phyloP scores from a whole-genome alignment of 2,113 vertebrate genomes.

The Micronycteris hirsuta region DNA sequence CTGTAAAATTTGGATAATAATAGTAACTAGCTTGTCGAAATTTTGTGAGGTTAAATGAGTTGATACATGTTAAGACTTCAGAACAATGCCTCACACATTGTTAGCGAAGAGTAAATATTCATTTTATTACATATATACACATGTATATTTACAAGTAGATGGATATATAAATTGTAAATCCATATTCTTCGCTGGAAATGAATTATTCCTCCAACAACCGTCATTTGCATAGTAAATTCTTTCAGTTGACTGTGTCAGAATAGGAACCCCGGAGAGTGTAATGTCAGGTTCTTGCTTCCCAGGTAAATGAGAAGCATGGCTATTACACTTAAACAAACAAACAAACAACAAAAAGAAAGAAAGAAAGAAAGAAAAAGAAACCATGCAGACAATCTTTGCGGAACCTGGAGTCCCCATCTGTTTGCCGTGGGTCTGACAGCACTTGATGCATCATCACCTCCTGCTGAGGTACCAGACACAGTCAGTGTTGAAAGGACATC shows the following conservation, averaged over 20 bases:
- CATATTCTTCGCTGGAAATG: not conserved
- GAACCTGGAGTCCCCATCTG: not conserved
- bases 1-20: not conserved
- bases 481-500: not conserved
- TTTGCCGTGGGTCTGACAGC: slow-evolving; percentile 7
- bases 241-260: not conserved
- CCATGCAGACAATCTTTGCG: not conserved
- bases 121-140: not conserved
- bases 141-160: no score
- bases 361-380: not conserved
- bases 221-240: not conserved
- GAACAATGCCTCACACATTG: not conserved
- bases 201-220: not conserved
- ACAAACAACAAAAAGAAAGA: not conserved
- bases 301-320: not conserved
- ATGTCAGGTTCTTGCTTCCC: not conserved
- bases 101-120: not conserved
- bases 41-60: not conserved
- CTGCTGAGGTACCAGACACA: slow-evolving; percentile 41
- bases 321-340: slow-evolving; percentile 2
- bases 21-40: not conserved
- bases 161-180: not conserved
- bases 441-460: slow-evolving; percentile 8
- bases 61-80: not conserved
- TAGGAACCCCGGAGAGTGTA: not conserved